Evolutionary conservation across 2,113 vertebrate genomes (phyloP), one percentile per base, ranked within the genome.

Genomic region (Hemichromis elongatus): DNA sequence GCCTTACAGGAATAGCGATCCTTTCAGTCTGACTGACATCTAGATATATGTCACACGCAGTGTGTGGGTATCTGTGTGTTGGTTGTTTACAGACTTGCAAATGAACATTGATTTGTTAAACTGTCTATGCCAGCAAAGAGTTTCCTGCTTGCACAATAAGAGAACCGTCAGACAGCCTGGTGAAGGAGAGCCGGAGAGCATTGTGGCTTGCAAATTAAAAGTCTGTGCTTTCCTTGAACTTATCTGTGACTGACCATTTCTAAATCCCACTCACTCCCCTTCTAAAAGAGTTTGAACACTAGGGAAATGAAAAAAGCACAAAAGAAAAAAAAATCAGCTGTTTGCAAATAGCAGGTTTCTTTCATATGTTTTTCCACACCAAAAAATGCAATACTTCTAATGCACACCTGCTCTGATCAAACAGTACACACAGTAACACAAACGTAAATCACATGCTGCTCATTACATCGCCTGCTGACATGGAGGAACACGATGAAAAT

Each of bases 61-160:
- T 37, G 18, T 75, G 6, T 37, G 18, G 50, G 6, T 79, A 42
- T 59, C 66, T 40, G 50, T 77, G 70, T 83, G 66, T 68, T 61
- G 77, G 70, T 10, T 93, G 85, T 86, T 90, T 90, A 89, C 84
- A 47, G 79, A 87, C 78, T 89, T 88, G 86, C 86, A 93, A 91
- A 94, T 91, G 84, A 92, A 82, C 88, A 94, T 88, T 73, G 90
- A 93, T 93, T 82, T 40, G 55, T 81, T 79, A 6, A 90, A 84
- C 77, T 82, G 79, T 91, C 89, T 82, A n/a, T 70, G 77, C 21
- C 56, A 81, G 83, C 90, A 90, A 87, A 90, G 90, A 59, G 40
- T 54, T 19, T 83, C 30, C 50, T 47, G 85, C 75, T 40, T 8
- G 19, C 66, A 77, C 77, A 82, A 83, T 37, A 77, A 84, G 61